A percentile compares a stretch with the other conserved stretches of the same genome.
These are phyloP conservation scores for Zaprionus inermis DNA, from an alignment of 1,140 invertebrate genomes.

Conservation along the genomic window DNA sequence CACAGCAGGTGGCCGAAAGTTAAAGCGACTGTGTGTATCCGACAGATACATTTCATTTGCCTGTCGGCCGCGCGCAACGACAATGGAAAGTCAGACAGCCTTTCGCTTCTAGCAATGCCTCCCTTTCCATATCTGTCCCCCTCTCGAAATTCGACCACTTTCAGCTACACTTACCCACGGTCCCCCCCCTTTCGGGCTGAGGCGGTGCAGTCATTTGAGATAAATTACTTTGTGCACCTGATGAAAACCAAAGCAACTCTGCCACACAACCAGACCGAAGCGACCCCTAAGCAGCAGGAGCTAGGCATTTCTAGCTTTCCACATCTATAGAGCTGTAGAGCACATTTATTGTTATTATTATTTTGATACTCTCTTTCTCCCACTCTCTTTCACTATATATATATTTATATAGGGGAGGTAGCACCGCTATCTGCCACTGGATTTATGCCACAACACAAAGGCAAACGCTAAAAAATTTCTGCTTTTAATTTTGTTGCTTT, in stretches of 20 bases:
- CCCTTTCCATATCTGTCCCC: neutral
- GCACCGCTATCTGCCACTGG: slow-evolving; percentile 63
- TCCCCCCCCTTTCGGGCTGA: slow-evolving; percentile 13
- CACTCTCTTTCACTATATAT: slow-evolving; percentile 28
- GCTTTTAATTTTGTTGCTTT: slow-evolving; percentile 46
- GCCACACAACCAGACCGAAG: slow-evolving; percentile 23
- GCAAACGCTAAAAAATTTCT: slow-evolving; percentile 64
- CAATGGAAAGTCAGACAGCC: slow-evolving; percentile 66
- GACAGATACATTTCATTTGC: slow-evolving; percentile 69
- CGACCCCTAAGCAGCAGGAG: neutral
- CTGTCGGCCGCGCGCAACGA: slow-evolving; percentile 9
- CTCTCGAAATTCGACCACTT: neutral
- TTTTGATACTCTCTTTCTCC: slow-evolving; percentile 63
- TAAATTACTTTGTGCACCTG: slow-evolving; percentile 81
- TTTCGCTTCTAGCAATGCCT: slow-evolving; percentile 48
- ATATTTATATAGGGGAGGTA: slow-evolving; percentile 16
- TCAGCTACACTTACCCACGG: slow-evolving; percentile 19
- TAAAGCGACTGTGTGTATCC: slow-evolving; percentile 43
- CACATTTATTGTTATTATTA: slow-evolving; percentile 80
- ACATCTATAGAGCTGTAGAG: neutral
- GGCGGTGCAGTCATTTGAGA: slow-evolving; percentile 71
- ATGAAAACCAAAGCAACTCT: slow-evolving; percentile 60
- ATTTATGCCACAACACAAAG: slow-evolving; percentile 73
- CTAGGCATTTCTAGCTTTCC: slow-evolving; percentile 4
- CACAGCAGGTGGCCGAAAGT: slow-evolving; percentile 70